A percentile compares a stretch with the other conserved stretches of the same genome.
Conservation (phyloP, 2,797 vertebrate genomes). For the Octomys mimax region DNA sequence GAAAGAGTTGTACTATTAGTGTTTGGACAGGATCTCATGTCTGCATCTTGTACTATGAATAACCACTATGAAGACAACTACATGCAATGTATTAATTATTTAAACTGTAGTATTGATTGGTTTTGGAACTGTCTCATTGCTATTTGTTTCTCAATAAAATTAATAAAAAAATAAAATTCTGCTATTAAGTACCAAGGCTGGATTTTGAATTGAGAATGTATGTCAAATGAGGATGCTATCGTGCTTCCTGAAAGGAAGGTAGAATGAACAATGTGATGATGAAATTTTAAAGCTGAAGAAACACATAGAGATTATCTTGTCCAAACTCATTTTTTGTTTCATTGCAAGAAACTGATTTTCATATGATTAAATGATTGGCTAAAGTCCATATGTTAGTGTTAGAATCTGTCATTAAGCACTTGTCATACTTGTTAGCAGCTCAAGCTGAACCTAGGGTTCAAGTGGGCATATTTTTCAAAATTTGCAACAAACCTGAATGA, state of each 20-base stretch:
- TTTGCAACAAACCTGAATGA: not conserved
- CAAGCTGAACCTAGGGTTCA: not conserved
- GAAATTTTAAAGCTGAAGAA: slow-evolving; percentile 12
- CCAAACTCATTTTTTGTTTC: not conserved
- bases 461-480: not conserved
- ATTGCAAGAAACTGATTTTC: not conserved
- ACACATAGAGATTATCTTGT: not conserved
- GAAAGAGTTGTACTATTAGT: no score
- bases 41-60: no score
- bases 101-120: no score
- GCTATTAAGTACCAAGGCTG: not conserved
- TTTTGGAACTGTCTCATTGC: no score
- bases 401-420: not conserved
- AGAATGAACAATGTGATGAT: slow-evolving; percentile 8
- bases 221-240: not conserved
- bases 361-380: slow-evolving; percentile 24
- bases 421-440: no score
- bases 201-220: not conserved
- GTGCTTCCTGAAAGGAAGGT: not conserved
- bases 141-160: no score
- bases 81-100: no score
- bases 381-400: not conserved
- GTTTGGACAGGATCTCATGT: no score
- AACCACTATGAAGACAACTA: no score
- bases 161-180: not conserved